Conservation (phyloP, 2,888 invertebrate genomes). For the Polyommatus iphigenia region DNA sequence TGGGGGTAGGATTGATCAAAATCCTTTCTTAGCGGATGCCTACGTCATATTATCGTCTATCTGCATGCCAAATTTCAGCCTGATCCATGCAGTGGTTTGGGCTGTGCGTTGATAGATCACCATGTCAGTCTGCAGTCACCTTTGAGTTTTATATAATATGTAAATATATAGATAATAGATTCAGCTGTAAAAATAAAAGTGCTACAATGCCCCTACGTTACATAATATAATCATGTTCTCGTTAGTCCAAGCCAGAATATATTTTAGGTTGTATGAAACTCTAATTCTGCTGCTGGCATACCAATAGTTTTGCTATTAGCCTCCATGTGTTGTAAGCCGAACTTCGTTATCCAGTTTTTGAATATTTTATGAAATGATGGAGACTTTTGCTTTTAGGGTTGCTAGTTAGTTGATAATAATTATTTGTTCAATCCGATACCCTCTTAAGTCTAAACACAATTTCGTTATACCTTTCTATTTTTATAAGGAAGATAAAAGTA, state of each 20-base stretch:
- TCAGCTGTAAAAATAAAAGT: background rate
- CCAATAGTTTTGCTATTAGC: conserved; percentile 13
- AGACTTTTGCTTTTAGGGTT: background rate
- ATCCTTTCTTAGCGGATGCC: too few species aligned
- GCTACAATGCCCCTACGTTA: background rate
- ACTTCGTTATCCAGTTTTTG: conserved; percentile 13
- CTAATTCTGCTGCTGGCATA: background rate
- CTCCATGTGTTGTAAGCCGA: background rate
- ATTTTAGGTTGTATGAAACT: background rate
- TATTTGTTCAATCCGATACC: background rate
- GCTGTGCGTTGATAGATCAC: too few species aligned
- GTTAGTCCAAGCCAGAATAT: background rate
- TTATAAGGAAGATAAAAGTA: background rate
- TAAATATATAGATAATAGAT: too few species aligned
- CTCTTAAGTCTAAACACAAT: background rate
- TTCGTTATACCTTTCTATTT: background rate
- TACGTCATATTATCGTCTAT: too few species aligned
- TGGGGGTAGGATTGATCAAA: too few species aligned
- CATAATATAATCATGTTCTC: conserved; percentile 5
- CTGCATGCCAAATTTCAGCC: too few species aligned
- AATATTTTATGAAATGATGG: background rate
- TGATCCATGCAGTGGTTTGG: too few species aligned
- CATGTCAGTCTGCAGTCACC: too few species aligned
- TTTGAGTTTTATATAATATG: too few species aligned
- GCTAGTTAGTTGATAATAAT: background rate